These are phyloP conservation scores for Cremastinae sp. DNA, from an alignment of 2,888 invertebrate species.

Conservation along the genomic window DNA sequence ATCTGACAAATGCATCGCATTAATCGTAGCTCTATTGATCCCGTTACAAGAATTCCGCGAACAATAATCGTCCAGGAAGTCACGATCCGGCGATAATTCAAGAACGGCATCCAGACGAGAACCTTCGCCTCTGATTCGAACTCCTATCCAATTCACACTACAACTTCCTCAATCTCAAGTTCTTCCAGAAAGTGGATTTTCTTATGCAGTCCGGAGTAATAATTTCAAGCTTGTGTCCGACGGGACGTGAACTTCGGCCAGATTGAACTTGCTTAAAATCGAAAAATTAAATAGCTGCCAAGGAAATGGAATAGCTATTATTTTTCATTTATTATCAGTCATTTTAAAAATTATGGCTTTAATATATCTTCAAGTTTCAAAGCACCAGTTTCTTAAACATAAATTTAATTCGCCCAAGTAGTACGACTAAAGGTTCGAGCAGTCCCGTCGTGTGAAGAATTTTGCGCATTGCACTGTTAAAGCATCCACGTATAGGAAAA, in stretches of 20 bases:
- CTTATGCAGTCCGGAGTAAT: not conserved
- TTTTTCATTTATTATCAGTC: not conserved
- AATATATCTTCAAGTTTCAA: too few species aligned
- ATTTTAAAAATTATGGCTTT: too few species aligned
- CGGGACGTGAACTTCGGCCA: not conserved
- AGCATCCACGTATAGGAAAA: not conserved
- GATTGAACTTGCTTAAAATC: too few species aligned
- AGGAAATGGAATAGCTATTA: too few species aligned
- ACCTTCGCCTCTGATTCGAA: conserved; percentile 27
- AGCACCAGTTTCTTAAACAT: too few species aligned
- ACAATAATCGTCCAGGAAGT: conserved; percentile 25
- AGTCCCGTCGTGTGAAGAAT: not conserved
- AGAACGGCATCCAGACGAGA: not conserved
- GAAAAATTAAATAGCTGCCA: too few species aligned
- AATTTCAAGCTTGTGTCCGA: conserved; percentile 8
- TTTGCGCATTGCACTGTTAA: conserved; percentile 9
- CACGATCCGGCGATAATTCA: conserved; percentile 43
- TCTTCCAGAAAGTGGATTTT: conserved; percentile 6
- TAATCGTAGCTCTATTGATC: not conserved
- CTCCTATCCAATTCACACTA: conserved; percentile 19
- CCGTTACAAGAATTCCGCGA: conserved; percentile 15
- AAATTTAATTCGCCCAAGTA: conserved; percentile 20
- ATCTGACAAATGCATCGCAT: not conserved
- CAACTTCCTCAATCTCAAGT: conserved; percentile 40
- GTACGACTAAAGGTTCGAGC: conserved; percentile 10